Conservation (phyloP, 2,113 vertebrate species). For the Geococcyx californianus region DNA sequence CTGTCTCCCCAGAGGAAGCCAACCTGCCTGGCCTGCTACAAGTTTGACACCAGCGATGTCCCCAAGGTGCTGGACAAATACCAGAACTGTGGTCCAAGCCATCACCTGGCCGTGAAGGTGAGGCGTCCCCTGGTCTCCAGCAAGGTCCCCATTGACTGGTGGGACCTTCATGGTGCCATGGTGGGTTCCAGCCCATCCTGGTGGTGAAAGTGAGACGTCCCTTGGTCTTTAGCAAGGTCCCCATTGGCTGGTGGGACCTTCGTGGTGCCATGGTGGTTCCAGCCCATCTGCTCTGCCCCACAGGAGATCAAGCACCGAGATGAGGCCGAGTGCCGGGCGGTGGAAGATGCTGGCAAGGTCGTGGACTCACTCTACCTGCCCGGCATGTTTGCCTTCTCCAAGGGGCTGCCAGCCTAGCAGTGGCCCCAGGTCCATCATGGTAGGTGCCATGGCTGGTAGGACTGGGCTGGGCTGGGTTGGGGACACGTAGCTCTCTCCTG, state of each 20-base stretch:
- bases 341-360: neutral
- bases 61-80: no score
- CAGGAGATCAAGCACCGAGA: conserved; percentile 50
- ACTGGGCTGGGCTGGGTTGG: no score
- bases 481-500: no score
- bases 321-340: conserved; percentile 31
- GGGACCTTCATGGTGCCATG: fast-evolving
- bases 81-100: no score
- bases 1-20: no score
- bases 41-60: no score
- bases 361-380: conserved; percentile 42
- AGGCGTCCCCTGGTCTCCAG: neutral
- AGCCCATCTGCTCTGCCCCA: neutral
- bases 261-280: no score
- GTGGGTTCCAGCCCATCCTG: neutral
- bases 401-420: neutral
- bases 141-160: fast-evolving
- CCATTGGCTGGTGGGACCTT: no score
- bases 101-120: conserved; percentile 26
- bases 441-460: neutral
- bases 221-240: no score
- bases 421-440: neutral
- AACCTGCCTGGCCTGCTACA: no score
- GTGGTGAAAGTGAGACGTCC: no score
- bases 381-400: conserved; percentile 66